Evolutionary conservation across 2,113 vertebrate genomes (phyloP), one percentile per base, ranked within the genome.

Genomic region (Rhineura floridana): DNA sequence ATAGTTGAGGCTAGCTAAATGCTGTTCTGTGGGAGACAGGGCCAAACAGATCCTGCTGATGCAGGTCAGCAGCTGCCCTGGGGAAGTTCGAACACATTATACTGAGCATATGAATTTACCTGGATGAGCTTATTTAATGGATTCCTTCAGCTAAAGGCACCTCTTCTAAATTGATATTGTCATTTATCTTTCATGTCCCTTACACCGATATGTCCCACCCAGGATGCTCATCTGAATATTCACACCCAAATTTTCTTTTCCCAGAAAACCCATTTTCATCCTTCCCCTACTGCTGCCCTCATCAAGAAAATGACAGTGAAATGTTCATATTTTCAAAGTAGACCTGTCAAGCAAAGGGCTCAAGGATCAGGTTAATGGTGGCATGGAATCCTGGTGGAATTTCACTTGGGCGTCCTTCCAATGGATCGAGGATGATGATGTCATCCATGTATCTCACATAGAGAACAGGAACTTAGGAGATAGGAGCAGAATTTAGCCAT

Each of bases 1-100:
- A 83, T 21, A 83, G 42, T 46, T 52, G 87, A 83, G n/a, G 73
- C 44, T 28, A 63, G 30, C 55, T 88, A 39, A 6, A 52, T 42
- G 76, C 80, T 39, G 59, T 88, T 87, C 69, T 75, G 69, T n/a
- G 39, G 52, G 70, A 73, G 69, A 62, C 30, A 73, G 50, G 52
- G 25, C 55, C 52, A 76, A 62, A 39, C 36, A 63, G 65, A 81
- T 72, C 28, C 42, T 50, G 44, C 42, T 13, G 13, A 1, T 12
- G 21, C 42, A 33, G 59, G 67, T 76, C 62, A 65, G 72, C 13
- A 39, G 23, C 25, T 30, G 28, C 19, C 69, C 42, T 42, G 44
- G 80, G 30, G 55, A 76, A 39, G 12, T 39, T 48, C 39, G 5
- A 46, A 28, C 33, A n/a, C 3, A 39, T 83, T 87, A 78, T 79